Evolutionary conservation across 2,888 invertebrate genomes (phyloP).

Genomic region (Oscheius sp.): DNA sequence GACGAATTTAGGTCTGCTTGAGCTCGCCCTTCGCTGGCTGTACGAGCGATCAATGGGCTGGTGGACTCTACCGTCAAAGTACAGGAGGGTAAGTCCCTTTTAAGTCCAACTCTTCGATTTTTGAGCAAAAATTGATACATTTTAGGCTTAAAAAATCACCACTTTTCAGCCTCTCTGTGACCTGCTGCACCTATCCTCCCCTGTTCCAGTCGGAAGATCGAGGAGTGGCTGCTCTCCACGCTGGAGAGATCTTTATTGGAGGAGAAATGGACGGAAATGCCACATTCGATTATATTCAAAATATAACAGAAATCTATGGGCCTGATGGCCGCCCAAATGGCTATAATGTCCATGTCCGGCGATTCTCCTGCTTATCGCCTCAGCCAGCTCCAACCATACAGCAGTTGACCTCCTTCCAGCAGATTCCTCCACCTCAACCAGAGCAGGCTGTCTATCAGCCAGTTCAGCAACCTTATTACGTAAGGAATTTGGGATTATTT

Average conservation of each 20-base stretch:
- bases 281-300: slow-evolving; percentile 14
- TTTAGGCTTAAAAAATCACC: too few species aligned
- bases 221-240: slow-evolving; percentile 59
- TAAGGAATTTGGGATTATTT: background rate
- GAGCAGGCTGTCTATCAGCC: background rate
- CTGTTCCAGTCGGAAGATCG: slow-evolving; percentile 57
- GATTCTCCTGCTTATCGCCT: background rate
- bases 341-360: slow-evolving; percentile 9
- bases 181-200: slow-evolving; percentile 58
- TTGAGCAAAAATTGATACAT: too few species aligned
- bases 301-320: background rate
- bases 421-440: background rate
- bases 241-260: slow-evolving; percentile 61
- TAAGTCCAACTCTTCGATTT: background rate
- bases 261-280: slow-evolving; percentile 39
- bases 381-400: background rate
- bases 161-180: slow-evolving; percentile 50
- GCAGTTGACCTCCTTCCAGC: background rate
- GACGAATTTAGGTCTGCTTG: slow-evolving; percentile 7
- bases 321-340: background rate
- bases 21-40: background rate
- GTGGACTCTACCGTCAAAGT: slow-evolving; percentile 48
- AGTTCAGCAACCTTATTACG: background rate
- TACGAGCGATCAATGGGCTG: slow-evolving; percentile 60
- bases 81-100: background rate